phyloP scores from a whole-genome alignment of 2,113 vertebrate genomes.

The Cettia cetti region DNA sequence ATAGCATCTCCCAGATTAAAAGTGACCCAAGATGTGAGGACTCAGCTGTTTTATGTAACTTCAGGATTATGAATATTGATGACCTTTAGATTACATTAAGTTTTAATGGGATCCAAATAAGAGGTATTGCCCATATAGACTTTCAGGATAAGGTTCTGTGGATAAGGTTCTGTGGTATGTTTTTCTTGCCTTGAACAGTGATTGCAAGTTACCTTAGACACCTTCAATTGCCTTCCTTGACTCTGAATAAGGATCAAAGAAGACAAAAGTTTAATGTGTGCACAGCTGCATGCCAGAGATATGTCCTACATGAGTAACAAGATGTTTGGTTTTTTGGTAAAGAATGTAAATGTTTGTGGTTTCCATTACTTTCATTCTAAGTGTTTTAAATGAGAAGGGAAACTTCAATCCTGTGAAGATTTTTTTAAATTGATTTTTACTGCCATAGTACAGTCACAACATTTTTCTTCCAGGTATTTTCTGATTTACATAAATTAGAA shows the following conservation, averaged over 20 bases:
- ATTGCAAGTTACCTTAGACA: not conserved
- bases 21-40: not conserved
- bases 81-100: not conserved
- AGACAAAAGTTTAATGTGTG: not conserved
- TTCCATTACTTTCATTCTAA: not conserved
- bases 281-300: not conserved
- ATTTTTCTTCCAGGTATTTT: not conserved
- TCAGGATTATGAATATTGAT: not conserved
- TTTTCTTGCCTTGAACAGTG: not conserved
- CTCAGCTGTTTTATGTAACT: not conserved
- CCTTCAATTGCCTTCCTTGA: not conserved
- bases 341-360: not conserved
- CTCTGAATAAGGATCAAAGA: not conserved
- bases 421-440: not conserved
- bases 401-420: not conserved
- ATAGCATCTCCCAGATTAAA: not conserved
- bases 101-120: not conserved
- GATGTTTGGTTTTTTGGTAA: not conserved
- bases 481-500: not conserved
- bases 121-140: not conserved
- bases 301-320: not conserved
- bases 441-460: not conserved
- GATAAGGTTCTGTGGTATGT: accelerated
- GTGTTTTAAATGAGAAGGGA: not conserved
- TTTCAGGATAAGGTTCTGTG: not conserved